Evolutionary conservation across 1,140 invertebrate species (phyloP).

Genomic region (Calycopis cecrops): DNA sequence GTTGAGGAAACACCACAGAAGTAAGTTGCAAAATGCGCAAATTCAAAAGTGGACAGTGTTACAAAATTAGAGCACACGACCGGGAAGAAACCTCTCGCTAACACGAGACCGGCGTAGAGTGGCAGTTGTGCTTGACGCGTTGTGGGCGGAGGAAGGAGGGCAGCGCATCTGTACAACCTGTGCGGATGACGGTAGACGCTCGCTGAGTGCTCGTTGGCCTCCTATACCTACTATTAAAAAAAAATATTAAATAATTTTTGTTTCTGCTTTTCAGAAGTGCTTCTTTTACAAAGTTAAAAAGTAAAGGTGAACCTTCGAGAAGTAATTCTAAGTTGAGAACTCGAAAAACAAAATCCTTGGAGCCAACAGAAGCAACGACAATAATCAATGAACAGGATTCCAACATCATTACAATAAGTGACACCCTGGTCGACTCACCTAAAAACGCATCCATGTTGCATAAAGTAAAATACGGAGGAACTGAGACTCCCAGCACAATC

Average conservation of each 20-base stretch:
- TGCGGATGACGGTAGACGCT: too few relatives aligned
- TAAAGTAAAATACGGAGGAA: constrained; percentile 31
- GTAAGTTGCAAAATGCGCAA: too few relatives aligned
- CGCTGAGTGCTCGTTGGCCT: too few relatives aligned
- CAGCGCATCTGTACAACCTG: too few relatives aligned
- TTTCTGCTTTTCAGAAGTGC: constrained; percentile 35
- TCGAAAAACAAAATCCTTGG: not conserved
- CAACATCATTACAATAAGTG: constrained; percentile 29
- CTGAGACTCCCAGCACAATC: constrained; percentile 53
- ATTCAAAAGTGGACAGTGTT: too few relatives aligned
- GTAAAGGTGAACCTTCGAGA: constrained; percentile 20
- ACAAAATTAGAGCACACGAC: too few relatives aligned
- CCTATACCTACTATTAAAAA: too few relatives aligned
- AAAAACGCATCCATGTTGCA: constrained; percentile 23
- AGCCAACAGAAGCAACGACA: not conserved
- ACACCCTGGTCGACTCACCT: constrained; percentile 30
- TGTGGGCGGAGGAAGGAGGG: too few relatives aligned
- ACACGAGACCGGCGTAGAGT: too few relatives aligned
- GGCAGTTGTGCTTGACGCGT: too few relatives aligned
- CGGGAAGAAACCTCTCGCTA: too few relatives aligned
- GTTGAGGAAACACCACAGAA: constrained; percentile 69
- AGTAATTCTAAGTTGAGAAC: constrained; percentile 1
- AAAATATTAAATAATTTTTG: not conserved
- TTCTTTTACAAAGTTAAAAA: constrained; percentile 38
- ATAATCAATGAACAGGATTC: not conserved